Base-by-base conservation (phyloP, 2,888 invertebrate genomes). In the Hybos culiciformis region DNA sequence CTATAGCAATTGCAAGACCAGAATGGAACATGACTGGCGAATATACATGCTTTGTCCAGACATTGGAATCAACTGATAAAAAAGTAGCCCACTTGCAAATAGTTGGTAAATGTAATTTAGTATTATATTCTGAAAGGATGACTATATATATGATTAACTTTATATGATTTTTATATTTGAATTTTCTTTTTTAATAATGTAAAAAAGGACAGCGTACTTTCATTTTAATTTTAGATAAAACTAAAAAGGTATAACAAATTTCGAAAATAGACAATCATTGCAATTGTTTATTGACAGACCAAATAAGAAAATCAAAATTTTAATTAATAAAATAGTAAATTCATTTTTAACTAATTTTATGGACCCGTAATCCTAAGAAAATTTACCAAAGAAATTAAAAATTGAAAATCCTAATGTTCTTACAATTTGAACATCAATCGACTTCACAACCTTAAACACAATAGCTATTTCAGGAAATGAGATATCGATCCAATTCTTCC, bases 11-110 rank as follows among this genome's bases (percentile, higher is more conserved):
- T 54, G 62, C 56, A 51, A 60, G 63, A 49, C 67, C 67, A 47
- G 60, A 63, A 55, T 65, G 66, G 65, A 66, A 66, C 56, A 62
- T 66, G 62, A 66, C 66, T 43, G 66, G 66, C 39, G 66, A 66
- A 53, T 66, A 66, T 48, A 62, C 65, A 44, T 66, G 66, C 56
- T 59, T 61, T 43, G 67, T 66, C 44, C 65, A 66, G 54, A 63
- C 67, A 44, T 63, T 63, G 50, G 61, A 65, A 54, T 63, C 66
- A 32, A 62, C 66, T 49, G 66, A 66, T 54, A 65, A 61, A 54
- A 60, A 58, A 52, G 63, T 63, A 55, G 57, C 61, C 52, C 58
- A 61, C 51, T 54, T 66, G 53, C 66, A 66, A 59, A 62, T 66
- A 53, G 63, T 66, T 57, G 65, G 66, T 66, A 54, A 42, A 52